Evolutionary conservation across 2,113 vertebrate species (phyloP).

Genomic region (Sialia sialis): DNA sequence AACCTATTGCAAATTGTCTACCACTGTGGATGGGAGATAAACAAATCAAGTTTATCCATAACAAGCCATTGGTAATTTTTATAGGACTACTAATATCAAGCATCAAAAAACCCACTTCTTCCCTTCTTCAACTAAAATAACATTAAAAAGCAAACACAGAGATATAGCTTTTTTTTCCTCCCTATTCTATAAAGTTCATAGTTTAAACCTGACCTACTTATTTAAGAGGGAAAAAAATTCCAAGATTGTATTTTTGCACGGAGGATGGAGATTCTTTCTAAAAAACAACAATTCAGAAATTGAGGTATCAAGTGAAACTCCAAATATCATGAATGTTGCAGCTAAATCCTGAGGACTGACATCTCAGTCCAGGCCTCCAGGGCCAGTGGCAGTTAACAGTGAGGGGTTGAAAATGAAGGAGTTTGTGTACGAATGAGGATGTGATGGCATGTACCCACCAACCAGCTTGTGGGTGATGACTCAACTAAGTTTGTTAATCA

Average conservation of each 20-base stretch:
- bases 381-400: not conserved
- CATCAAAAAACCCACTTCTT: not conserved
- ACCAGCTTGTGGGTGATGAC: conserved; percentile 32
- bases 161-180: not conserved
- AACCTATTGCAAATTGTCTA: not conserved
- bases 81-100: not conserved
- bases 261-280: not conserved
- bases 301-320: not conserved
- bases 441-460: not conserved
- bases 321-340: not conserved
- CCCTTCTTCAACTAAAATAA: not conserved
- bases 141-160: not conserved
- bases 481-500: conserved; percentile 10
- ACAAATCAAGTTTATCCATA: not conserved
- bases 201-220: not conserved
- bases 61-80: not conserved
- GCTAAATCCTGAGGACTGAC: not conserved
- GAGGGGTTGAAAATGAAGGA: not conserved
- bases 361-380: not conserved
- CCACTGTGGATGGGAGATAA: not conserved
- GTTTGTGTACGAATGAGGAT: not conserved
- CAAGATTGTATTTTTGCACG: not conserved
- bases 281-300: not conserved
- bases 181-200: not conserved
- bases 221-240: not conserved